phyloP scores from a whole-genome alignment of 2,888 invertebrate genomes.

The Orchesellides sinensis region DNA sequence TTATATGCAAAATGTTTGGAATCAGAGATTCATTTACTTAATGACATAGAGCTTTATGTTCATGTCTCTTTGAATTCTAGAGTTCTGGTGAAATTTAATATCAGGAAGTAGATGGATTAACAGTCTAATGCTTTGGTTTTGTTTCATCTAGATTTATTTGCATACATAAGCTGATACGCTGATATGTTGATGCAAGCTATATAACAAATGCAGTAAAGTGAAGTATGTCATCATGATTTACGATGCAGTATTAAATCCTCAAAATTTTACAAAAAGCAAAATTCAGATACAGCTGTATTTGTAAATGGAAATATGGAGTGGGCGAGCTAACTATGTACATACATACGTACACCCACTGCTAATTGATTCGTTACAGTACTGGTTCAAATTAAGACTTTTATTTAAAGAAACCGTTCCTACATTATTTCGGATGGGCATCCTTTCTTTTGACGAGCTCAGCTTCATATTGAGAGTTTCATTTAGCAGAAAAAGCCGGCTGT shows the following conservation, averaged over 20 bases:
- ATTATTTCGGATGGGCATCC: too few species aligned
- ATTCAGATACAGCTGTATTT: too few species aligned
- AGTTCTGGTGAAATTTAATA: constrained; percentile 7
- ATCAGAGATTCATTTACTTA: constrained; percentile 43
- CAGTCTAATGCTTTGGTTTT: background rate
- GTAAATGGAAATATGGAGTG: too few species aligned
- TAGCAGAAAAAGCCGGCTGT: too few species aligned
- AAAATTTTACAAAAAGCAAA: too few species aligned
- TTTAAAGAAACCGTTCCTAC: too few species aligned
- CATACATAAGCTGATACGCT: background rate
- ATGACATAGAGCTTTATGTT: constrained; percentile 10
- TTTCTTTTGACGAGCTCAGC: too few species aligned
- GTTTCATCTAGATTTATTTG: too few species aligned
- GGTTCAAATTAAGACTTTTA: too few species aligned
- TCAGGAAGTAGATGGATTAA: constrained; percentile 14
- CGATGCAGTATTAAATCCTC: too few species aligned
- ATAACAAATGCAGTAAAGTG: background rate
- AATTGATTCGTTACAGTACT: background rate
- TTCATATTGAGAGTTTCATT: too few species aligned
- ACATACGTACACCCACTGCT: background rate
- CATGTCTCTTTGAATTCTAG: background rate
- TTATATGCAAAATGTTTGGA: constrained; percentile 10
- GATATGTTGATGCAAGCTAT: background rate
- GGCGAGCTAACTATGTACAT: too few species aligned
- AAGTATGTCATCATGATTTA: background rate